phyloP scores from a whole-genome alignment of 2,797 vertebrate species.

The Oophaga sylvatica region DNA sequence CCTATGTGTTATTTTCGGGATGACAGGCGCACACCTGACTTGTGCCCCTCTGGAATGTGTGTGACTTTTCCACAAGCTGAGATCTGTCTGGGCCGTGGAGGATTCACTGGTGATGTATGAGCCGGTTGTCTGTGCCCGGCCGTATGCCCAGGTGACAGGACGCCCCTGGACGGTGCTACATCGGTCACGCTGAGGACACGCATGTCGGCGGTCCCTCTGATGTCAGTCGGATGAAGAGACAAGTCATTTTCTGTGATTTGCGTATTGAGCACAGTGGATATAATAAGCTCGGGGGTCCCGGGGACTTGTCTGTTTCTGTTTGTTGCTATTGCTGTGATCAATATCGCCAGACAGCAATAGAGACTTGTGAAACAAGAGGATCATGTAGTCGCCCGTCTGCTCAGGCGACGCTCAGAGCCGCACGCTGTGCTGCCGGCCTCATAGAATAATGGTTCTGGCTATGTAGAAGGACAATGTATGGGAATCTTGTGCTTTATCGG shows the following conservation, averaged over 20 bases:
- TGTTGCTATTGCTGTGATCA: constrained; percentile 43
- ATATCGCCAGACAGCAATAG: constrained; percentile 40
- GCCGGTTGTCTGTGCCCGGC: not conserved
- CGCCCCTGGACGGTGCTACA: not conserved
- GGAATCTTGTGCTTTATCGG: too few relatives aligned
- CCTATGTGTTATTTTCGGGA: not conserved
- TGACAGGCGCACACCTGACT: not conserved
- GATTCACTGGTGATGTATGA: not conserved
- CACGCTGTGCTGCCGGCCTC: not conserved
- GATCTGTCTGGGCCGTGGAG: not conserved
- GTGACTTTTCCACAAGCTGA: not conserved
- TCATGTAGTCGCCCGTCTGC: not conserved
- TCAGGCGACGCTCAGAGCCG: not conserved
- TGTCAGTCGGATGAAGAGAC: too few relatives aligned
- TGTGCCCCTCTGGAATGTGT: not conserved
- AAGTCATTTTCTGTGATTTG: constrained; percentile 11
- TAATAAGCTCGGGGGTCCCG: constrained; percentile 9
- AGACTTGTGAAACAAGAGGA: not conserved
- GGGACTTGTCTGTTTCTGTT: constrained; percentile 24
- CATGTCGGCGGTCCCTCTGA: too few relatives aligned
- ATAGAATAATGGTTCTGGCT: not conserved
- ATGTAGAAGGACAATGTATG: too few relatives aligned
- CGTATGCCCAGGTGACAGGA: not conserved
- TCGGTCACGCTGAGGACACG: not conserved
- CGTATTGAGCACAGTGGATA: not conserved